phyloP scores from a whole-genome alignment of 2,888 invertebrate species.

The Drosophila phalerata region DNA sequence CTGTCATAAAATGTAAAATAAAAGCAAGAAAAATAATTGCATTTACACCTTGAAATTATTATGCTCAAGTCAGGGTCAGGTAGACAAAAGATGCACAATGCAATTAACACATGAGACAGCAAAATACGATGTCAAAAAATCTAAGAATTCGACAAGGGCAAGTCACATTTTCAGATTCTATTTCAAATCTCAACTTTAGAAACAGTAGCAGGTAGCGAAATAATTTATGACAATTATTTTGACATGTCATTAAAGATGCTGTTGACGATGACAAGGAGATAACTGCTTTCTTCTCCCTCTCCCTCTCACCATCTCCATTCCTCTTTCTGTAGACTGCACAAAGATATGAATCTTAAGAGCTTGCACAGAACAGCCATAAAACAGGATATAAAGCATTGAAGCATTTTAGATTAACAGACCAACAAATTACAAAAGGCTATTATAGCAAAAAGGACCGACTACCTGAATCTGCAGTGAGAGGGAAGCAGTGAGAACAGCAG shows the following conservation, averaged over 20 bases:
- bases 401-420: conserved; percentile 61
- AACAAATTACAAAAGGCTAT: conserved; percentile 53
- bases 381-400: conserved; percentile 63
- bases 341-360: conserved; percentile 49
- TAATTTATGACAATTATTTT: conserved; percentile 77
- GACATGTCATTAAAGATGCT: conserved; percentile 57
- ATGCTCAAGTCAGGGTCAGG: conserved; percentile 26
- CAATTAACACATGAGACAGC: conserved; percentile 49
- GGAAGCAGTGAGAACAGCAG: conserved; percentile 48
- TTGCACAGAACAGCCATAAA: conserved; percentile 50
- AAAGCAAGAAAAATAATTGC: conserved; percentile 49
- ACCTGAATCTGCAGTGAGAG: conserved; percentile 40
- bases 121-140: conserved; percentile 1
- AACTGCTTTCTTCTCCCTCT: background rate
- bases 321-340: background rate
- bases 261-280: conserved; percentile 34
- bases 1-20: conserved; percentile 18
- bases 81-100: conserved; percentile 35
- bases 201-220: conserved; percentile 71
- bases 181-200: conserved; percentile 18
- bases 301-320: background rate
- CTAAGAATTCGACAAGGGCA: background rate
- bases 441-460: conserved; percentile 57
- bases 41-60: conserved; percentile 58
- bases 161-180: conserved; percentile 9